These are phyloP conservation scores for Malurus melanocephalus DNA, from an alignment of 2,113 vertebrate genomes.

Conservation along the genomic window DNA sequence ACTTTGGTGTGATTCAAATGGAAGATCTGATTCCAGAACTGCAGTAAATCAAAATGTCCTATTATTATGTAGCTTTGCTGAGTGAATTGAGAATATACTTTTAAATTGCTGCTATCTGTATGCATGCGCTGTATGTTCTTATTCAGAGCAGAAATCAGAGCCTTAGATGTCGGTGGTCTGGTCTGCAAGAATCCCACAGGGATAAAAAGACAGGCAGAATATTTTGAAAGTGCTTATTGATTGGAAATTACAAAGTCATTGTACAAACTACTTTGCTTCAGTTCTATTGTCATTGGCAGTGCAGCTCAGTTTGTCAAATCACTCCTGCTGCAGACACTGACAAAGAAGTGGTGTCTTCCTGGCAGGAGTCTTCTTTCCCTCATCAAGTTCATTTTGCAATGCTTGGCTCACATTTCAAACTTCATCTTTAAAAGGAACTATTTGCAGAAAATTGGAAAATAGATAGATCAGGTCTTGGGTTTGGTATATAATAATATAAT, in stretches of 20 bases:
- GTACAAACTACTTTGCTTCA: not conserved
- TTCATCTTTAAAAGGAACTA: not conserved
- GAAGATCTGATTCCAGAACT: not conserved
- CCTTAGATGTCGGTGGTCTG: not conserved
- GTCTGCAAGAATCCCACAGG: not conserved
- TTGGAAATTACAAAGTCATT: slow-evolving; percentile 33
- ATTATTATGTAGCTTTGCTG: not conserved
- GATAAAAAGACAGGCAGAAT: not conserved
- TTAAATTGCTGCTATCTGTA: not conserved
- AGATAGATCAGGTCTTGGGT: rapidly evolving
- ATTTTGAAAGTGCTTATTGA: slow-evolving; percentile 26
- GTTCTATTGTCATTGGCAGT: not conserved
- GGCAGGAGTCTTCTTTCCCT: not conserved
- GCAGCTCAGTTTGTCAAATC: slow-evolving; percentile 25
- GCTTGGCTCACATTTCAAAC: not conserved
- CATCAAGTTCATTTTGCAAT: not conserved
- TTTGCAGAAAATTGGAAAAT: not conserved
- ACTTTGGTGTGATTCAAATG: not conserved
- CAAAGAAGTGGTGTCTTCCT: not conserved
- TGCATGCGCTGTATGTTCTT: not conserved
- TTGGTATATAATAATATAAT: not conserved
- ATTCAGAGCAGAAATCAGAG: not conserved
- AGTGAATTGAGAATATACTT: not conserved
- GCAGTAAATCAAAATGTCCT: not conserved
- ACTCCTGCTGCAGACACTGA: not conserved